These are phyloP conservation scores for Platichthys stellatus DNA, from an alignment of 2,113 vertebrate species.

Conservation along the genomic window DNA sequence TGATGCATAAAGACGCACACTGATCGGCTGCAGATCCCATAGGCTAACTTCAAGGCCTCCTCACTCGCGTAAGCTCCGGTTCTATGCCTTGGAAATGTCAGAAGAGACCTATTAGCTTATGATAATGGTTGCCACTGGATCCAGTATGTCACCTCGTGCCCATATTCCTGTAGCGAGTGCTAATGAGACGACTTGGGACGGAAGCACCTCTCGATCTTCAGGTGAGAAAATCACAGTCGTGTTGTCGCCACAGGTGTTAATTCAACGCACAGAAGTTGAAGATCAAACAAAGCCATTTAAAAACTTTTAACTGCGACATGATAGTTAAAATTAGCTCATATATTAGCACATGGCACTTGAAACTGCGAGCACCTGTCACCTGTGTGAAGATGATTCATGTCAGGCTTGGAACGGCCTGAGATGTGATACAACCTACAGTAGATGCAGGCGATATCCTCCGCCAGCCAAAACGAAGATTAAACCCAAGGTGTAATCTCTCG, in stretches of 20 bases:
- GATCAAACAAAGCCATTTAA: conserved; percentile 22
- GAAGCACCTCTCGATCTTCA: conserved; percentile 61
- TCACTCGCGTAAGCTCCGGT: conserved; percentile 52
- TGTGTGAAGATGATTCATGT: conserved; percentile 44
- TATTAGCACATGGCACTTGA: not conserved
- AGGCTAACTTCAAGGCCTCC: conserved; percentile 64
- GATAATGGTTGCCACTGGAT: conserved; percentile 60
- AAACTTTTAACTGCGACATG: conserved; percentile 21
- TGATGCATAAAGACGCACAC: conserved; percentile 54
- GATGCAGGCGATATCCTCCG: conserved; percentile 38
- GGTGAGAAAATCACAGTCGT: conserved; percentile 57
- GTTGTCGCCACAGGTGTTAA: conserved; percentile 31
- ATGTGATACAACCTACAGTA: conserved; percentile 42
- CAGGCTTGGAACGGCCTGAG: not conserved
- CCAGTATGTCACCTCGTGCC: conserved; percentile 55
- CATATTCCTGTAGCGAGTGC: conserved; percentile 46
- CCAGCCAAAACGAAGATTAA: conserved; percentile 49
- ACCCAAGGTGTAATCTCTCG: conserved; percentile 52
- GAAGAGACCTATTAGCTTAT: conserved; percentile 74
- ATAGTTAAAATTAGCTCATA: conserved; percentile 20
- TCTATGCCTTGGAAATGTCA: conserved; percentile 59
- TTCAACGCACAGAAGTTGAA: conserved; percentile 3
- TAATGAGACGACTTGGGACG: conserved; percentile 69
- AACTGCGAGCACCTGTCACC: conserved; percentile 19
- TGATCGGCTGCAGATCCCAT: conserved; percentile 52